Evolutionary conservation across 2,888 invertebrate genomes (phyloP), one percentile per base, ranked within the genome.

Genomic region (Meandrusa payeni): DNA sequence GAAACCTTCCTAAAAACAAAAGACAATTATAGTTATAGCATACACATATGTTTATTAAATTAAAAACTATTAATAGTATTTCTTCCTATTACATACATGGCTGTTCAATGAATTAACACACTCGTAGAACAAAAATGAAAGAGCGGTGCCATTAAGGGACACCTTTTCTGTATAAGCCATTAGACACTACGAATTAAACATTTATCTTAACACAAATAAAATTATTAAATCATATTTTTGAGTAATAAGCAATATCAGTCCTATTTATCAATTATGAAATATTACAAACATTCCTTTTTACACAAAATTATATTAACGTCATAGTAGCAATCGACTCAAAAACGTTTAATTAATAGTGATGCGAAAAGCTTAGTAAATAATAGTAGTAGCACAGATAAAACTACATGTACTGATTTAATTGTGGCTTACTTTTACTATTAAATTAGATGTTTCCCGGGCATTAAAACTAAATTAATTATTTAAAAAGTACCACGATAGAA

Each of bases 51-150:
- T 15, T 15, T 23, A 10, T 12, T n/a, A n/a, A 32, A 9, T 26
- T 10, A 34, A 6, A 13, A 32, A 17, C 6, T 22, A 17, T 28
- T n/a, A 31, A 38, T 9, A 10, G 3, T 19, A 12, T 13, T 5
- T 17, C 4, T 29, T 7, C 13, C 1, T 6, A 7, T 11, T n/a
- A 44, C 41, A 32, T 71, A 91, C 93, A 90, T 93, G 93, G 63
- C 90, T 89, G 52, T 86, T 87, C 29, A 69, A 63, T 20, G 88
- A 88, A 69, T 91, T 90, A 39, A 89, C 80, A 75, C 92, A 93
- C 76, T 93, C 93, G 59, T 91, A 92, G 48, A 92, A 79, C 48
- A 93, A 73, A 68, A 92, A 88, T 2, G 93, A 92, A 59, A 93
- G 85, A 33, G 92, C 91, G 38, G 92, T 90, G 33, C 92, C 92